Percentiles rank a stretch among this genome's conserved stretches.
These are phyloP conservation scores for Drosophila erecta DNA, from an alignment of 1,140 invertebrate species.

Conservation along the genomic window DNA sequence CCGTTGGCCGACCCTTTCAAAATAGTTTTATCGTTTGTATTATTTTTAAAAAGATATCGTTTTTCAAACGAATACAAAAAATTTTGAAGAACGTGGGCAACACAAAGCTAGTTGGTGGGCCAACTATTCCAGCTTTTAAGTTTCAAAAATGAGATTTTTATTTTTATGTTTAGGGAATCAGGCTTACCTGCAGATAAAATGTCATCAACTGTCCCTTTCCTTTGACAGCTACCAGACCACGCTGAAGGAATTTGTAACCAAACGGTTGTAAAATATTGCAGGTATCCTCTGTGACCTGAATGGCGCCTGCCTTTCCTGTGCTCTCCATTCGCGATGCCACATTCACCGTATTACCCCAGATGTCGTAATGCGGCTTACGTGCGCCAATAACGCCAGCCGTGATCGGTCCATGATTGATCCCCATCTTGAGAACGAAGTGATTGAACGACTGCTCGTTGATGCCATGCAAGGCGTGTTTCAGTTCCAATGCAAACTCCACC, in stretches of 20 bases:
- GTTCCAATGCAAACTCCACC: conserved; percentile 95
- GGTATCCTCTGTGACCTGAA: conserved; percentile 98
- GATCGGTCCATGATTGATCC: conserved; percentile 97
- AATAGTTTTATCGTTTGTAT: no score
- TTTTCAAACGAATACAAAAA: no score
- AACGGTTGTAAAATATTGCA: conserved; percentile 93
- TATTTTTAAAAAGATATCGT: no score
- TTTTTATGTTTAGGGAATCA: no score
- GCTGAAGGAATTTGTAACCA: conserved; percentile 95
- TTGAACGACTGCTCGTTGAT: conserved; percentile 98
- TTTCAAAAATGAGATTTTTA: no score
- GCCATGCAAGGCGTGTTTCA: conserved; percentile 94
- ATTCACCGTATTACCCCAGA: conserved; percentile 97
- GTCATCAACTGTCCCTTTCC: conserved; percentile 98
- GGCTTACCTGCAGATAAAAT: conserved; percentile 92
- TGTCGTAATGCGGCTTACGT: conserved; percentile 97
- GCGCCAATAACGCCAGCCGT: conserved; percentile 98
- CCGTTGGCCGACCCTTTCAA: no score
- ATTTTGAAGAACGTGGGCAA: no score
- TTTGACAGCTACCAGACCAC: conserved; percentile 96
- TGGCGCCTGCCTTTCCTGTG: conserved; percentile 96
- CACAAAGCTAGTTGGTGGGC: no score
- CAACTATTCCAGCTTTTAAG: no score
- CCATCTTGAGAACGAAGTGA: conserved; percentile 97
- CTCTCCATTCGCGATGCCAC: conserved; percentile 98